Evolutionary conservation across 2,797 vertebrate species (phyloP).

Genomic region (Rhincodon typus): DNA sequence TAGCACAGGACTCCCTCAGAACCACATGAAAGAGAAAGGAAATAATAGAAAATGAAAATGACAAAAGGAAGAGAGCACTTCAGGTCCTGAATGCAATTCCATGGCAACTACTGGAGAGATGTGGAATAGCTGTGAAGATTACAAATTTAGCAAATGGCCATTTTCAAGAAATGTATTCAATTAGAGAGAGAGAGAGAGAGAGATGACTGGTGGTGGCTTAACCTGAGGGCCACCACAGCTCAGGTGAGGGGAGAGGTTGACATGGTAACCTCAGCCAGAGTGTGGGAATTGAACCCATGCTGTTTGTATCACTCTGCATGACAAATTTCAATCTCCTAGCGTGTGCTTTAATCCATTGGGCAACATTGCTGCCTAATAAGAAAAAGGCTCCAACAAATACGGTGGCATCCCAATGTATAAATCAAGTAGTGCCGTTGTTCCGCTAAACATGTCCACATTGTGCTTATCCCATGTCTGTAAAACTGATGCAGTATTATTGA

Average conservation of each 20-base stretch:
- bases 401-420: not conserved
- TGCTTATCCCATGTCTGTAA: not conserved
- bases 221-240: too few relatives aligned
- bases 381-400: not conserved
- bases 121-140: not conserved
- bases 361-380: not conserved
- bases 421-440: not conserved
- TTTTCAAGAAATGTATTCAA: not conserved
- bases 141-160: not conserved
- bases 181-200: not conserved
- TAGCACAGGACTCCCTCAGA: not conserved
- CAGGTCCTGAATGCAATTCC: not conserved
- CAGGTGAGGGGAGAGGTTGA: too few relatives aligned
- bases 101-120: not conserved
- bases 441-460: not conserved
- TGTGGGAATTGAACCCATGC: too few relatives aligned
- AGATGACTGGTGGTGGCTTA: too few relatives aligned
- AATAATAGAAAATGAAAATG: not conserved
- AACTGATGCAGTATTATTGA: not conserved
- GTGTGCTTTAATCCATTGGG: not conserved
- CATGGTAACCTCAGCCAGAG: too few relatives aligned
- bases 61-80: not conserved
- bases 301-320: too few relatives aligned
- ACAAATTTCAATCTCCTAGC: not conserved
- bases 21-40: not conserved